These are phyloP conservation scores for Drosophila watanabei DNA, from an alignment of 1,140 invertebrate genomes.

Conservation along the genomic window DNA sequence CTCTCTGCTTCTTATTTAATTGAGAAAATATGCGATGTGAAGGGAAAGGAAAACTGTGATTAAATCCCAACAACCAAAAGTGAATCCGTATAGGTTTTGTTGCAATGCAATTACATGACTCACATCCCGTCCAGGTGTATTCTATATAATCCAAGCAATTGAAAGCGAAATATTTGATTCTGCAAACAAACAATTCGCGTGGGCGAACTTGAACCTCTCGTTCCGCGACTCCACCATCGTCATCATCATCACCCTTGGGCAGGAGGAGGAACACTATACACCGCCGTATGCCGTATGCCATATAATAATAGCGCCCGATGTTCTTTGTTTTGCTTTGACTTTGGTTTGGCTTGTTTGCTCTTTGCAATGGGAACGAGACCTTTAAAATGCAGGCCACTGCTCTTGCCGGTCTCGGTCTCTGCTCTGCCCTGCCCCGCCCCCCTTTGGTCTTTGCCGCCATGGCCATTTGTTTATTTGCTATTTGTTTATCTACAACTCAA, in stretches of 20 bases:
- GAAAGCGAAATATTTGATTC: conserved; percentile 27
- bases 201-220: conserved; percentile 61
- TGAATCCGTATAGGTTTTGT: background rate
- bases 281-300: conserved; percentile 1
- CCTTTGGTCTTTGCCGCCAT: conserved; percentile 19
- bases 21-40: background rate
- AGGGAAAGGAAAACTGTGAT: background rate
- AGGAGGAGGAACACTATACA: background rate
- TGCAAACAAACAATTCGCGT: conserved; percentile 19
- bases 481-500: conserved; percentile 64
- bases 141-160: background rate
- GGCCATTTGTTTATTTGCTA: conserved; percentile 67
- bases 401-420: conserved; percentile 18
- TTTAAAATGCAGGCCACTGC: conserved; percentile 53
- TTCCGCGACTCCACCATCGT: conserved; percentile 22
- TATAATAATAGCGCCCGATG: conserved; percentile 9
- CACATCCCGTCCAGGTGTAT: conserved; percentile 2
- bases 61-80: background rate
- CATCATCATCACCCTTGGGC: background rate
- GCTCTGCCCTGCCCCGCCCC: too few relatives aligned
- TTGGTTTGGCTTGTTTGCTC: conserved; percentile 5
- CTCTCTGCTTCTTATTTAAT: background rate
- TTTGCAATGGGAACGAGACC: conserved; percentile 35
- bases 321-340: conserved; percentile 30
- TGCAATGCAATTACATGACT: background rate